These are phyloP conservation scores for Rhogogaster chlorosoma DNA, from an alignment of 2,888 invertebrate genomes.

Conservation along the genomic window DNA sequence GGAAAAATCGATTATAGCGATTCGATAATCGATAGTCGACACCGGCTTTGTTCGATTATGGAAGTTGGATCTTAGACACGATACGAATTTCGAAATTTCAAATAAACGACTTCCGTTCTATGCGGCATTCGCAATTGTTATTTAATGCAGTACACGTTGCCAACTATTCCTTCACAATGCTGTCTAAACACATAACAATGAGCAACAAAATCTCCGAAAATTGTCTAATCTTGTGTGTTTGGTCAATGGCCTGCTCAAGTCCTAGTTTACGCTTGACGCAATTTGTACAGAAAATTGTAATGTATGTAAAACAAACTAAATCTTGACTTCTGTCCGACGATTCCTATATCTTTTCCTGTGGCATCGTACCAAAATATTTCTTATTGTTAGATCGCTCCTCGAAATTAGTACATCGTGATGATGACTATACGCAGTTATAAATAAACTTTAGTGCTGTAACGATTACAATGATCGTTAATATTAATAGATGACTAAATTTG, in stretches of 20 bases:
- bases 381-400: constrained; percentile 21
- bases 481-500: constrained; percentile 8
- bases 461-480: constrained; percentile 33
- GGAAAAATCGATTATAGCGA: not conserved
- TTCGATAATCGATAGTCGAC: not conserved
- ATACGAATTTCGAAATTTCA: not conserved
- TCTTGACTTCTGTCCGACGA: not conserved
- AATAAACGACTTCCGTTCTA: not conserved
- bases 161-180: not conserved
- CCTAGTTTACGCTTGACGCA: not conserved
- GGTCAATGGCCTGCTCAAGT: not conserved
- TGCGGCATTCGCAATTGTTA: not conserved
- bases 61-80: not conserved
- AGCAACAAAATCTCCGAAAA: not conserved
- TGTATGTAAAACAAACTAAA: not conserved
- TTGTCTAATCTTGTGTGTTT: not conserved
- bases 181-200: not conserved
- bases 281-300: not conserved
- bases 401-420: constrained; percentile 43
- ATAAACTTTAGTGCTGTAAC: constrained; percentile 33
- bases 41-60: not conserved
- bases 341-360: not conserved
- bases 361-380: constrained; percentile 39
- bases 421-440: constrained; percentile 18
- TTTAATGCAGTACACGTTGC: not conserved